Evolutionary conservation across 30 jellyfish, hydroid and myxozoan species (phyloP), one percentile per base, ranked within the genome.

Genomic region (Phacellophora camtschatica): DNA sequence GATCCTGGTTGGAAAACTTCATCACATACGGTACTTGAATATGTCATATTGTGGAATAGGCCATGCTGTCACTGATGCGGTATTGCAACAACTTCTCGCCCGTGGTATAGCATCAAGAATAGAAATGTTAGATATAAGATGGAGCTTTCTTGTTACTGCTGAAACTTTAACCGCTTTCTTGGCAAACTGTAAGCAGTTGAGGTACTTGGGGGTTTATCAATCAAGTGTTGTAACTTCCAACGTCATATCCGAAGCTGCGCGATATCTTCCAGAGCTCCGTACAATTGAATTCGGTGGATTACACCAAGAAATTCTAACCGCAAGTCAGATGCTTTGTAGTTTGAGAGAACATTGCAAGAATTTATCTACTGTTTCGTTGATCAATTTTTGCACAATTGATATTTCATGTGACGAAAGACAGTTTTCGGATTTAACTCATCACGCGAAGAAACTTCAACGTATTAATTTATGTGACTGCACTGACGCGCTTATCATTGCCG

Each of bases 11-110:
- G 63, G 80, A 15, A 95, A 86, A 48, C 84, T 93, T 48, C 56
- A 35, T 27, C 82, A 82, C 19, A 89, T 93, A 18, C 84, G 90
- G 20, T 93, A 93, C 71, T 49, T 93, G 51, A 93, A 93, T 80
- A 75, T 93, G 96, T 86, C 97, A 19, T 93, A 86, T 49, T 93
- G 99, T 75, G 99, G 99, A 1, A 85, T 89, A 19, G 99, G 99
- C 25, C 94, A 88, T 70, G 99, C 97, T 10, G 96, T 93, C 3
- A 87, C 83, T 25, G 99, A 93, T 62, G 79, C 57, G 1, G 95
- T 87, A 6, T 77, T 93, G 19, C 48, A 63, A n/a, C 78, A 74
- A 31, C 11, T 93, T 80, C 36, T 82, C 16, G 41, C 28, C 5
- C 83, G 74, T 5, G 95, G 96, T 2, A 67, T 81, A 25, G 67